phyloP scores from a whole-genome alignment of 1,140 invertebrate species.

The Homarus americanus region DNA sequence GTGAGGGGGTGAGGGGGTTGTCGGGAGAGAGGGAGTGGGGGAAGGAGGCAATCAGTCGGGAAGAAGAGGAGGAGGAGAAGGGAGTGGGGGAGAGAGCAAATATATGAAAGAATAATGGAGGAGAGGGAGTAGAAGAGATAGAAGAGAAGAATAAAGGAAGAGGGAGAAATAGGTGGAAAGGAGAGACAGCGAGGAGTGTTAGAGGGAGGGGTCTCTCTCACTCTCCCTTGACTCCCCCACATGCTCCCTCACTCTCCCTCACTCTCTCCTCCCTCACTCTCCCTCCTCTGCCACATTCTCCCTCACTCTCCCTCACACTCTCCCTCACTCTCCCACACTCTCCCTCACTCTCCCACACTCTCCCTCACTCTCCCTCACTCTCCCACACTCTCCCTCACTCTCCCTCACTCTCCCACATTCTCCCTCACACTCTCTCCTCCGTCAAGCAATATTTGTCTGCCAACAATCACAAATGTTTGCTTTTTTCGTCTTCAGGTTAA shows the following conservation, averaged over 20 bases:
- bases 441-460: no score
- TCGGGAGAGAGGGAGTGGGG: neutral
- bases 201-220: neutral
- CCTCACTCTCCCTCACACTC: neutral
- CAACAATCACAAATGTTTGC: no score
- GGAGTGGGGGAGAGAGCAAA: no score
- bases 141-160: neutral
- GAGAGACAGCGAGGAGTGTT: no score
- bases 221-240: neutral
- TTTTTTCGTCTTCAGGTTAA: no score
- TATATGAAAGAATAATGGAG: neutral
- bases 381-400: neutral
- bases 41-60: neutral
- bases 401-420: neutral
- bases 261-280: neutral
- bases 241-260: neutral
- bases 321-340: neutral
- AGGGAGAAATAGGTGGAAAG: neutral
- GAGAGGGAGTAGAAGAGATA: neutral
- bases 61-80: neutral
- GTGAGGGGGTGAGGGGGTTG: no score
- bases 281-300: neutral
- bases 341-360: neutral
- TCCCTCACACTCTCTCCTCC: no score
- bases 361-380: neutral